Percentiles rank a stretch among this genome's conserved stretches.
phyloP scores from a whole-genome alignment of 2,113 vertebrate species.

The Gymnarchus niloticus region DNA sequence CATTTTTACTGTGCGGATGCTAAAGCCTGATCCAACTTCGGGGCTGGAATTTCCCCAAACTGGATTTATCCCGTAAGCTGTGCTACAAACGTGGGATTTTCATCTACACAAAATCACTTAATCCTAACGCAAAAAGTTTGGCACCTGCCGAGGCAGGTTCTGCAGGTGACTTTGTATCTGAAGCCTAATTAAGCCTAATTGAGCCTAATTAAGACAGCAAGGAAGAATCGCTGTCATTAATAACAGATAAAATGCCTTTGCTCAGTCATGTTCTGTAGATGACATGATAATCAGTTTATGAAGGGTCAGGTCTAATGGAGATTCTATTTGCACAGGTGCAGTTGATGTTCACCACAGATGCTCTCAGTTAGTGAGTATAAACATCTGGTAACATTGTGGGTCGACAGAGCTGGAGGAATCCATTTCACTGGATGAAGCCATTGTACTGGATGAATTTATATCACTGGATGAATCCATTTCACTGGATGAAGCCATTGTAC shows the following conservation, averaged over 20 bases:
- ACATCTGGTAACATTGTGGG: neutral
- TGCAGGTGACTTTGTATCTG: slow-evolving; percentile 47
- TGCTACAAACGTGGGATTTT: neutral
- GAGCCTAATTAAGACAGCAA: slow-evolving; percentile 29
- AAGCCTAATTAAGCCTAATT: slow-evolving; percentile 49
- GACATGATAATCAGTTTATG: slow-evolving; percentile 41
- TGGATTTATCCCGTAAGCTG: neutral
- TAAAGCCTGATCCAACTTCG: neutral
- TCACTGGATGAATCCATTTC: no score
- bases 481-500: no score
- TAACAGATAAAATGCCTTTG: slow-evolving; percentile 35
- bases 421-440: neutral
- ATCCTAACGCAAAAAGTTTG: neutral
- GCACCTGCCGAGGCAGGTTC: slow-evolving; percentile 31
- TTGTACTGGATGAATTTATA: no score
- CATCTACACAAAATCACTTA: neutral
- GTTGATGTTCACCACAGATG: slow-evolving; percentile 11
- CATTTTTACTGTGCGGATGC: neutral
- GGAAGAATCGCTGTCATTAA: slow-evolving; percentile 40
- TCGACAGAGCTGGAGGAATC: neutral
- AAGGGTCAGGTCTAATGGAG: slow-evolving; percentile 28
- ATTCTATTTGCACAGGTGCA: slow-evolving; percentile 30
- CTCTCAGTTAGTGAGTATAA: neutral
- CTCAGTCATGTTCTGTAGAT: slow-evolving; percentile 23
- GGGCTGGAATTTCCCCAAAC: neutral